phyloP scores from a whole-genome alignment of 2,113 vertebrate genomes.

The Poecile atricapillus region DNA sequence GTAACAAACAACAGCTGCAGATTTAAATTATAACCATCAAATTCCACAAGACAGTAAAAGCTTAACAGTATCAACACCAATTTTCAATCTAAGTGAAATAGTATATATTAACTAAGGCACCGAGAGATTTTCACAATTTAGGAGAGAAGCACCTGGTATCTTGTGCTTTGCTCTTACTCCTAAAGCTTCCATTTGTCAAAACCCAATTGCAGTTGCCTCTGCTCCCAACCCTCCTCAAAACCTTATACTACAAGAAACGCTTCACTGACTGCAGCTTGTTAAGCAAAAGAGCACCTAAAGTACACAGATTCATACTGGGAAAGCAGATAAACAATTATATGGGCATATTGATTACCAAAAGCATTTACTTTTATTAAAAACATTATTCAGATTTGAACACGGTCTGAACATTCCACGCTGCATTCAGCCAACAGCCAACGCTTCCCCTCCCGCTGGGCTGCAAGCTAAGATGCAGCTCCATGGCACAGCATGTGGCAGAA shows the following conservation, averaged over 20 bases:
- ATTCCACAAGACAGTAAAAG: neutral
- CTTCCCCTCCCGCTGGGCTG: neutral
- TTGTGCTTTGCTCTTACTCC: neutral
- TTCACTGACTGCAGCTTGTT: neutral
- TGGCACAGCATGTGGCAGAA: neutral
- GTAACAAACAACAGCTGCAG: neutral
- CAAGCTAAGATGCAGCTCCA: neutral
- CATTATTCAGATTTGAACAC: neutral
- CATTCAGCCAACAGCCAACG: neutral
- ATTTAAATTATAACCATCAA: neutral
- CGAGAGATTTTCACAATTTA: neutral
- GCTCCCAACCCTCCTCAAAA: neutral
- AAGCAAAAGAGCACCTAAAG: neutral
- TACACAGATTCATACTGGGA: neutral
- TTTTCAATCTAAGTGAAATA: neutral
- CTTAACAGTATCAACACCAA: neutral
- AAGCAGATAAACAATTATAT: neutral
- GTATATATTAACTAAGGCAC: neutral
- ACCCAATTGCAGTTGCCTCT: neutral
- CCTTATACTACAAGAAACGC: neutral
- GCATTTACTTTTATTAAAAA: conserved; percentile 31
- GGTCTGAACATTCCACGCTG: neutral
- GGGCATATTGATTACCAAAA: neutral
- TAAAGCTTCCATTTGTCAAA: neutral
- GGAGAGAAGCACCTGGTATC: neutral